Percentiles rank a stretch among this genome's conserved stretches.
phyloP scores from a whole-genome alignment of 2,113 vertebrate genomes.

The Nothobranchius furzeri region DNA sequence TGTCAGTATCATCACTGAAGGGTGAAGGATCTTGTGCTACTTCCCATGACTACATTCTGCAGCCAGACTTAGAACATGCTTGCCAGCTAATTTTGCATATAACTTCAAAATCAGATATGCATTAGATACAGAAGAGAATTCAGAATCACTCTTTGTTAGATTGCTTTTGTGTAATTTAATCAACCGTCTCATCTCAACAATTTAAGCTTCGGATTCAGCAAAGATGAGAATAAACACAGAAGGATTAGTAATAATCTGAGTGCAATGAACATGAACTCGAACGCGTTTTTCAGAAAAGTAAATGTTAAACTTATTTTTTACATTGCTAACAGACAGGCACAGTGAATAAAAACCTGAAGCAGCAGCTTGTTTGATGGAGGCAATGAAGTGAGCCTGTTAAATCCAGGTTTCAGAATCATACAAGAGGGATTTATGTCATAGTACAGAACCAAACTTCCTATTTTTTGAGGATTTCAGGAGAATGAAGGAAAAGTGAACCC shows the following conservation, averaged over 20 bases:
- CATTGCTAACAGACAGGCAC: neutral
- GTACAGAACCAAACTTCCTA: neutral
- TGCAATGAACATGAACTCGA: neutral
- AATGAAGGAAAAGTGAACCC: neutral
- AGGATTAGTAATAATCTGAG: neutral
- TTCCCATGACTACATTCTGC: neutral
- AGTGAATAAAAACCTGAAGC: neutral
- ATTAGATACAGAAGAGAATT: neutral
- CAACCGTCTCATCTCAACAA: neutral
- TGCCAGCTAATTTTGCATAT: neutral
- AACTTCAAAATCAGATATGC: neutral
- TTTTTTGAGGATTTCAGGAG: conserved; percentile 5
- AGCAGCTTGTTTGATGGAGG: neutral
- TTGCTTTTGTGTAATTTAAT: neutral
- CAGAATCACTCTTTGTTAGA: neutral
- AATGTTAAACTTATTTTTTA: neutral
- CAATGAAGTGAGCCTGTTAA: conserved; percentile 10
- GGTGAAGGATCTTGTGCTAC: neutral
- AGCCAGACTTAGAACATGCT: neutral
- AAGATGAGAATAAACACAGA: neutral
- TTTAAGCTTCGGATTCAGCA: neutral
- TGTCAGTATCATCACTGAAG: neutral
- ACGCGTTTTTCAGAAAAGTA: neutral
- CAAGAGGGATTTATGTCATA: neutral
- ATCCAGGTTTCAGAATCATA: conserved; percentile 15